Conservation (phyloP, 2,797 vertebrate species). For the Gila robusta region DNA sequence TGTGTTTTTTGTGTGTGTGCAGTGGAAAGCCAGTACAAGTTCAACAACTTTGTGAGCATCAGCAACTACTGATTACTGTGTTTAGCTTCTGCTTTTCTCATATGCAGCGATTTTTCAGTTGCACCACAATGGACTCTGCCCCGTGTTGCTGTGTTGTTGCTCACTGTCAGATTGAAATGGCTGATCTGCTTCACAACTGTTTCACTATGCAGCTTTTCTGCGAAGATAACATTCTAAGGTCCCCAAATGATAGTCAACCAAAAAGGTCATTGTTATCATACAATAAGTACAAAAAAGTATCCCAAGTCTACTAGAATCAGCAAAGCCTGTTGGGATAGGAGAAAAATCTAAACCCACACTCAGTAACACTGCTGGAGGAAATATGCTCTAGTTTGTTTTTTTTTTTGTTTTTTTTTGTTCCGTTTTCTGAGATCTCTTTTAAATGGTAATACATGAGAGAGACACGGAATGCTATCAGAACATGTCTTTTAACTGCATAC, state of each 20-base stretch:
- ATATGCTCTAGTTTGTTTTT: constrained; percentile 28
- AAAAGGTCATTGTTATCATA: constrained; percentile 34
- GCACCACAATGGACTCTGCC: neutral
- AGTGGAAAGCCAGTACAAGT: constrained; percentile 21
- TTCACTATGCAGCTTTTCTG: constrained; percentile 39
- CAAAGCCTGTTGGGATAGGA: constrained; percentile 14
- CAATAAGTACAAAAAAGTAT: constrained; percentile 16
- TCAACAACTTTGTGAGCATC: constrained; percentile 13
- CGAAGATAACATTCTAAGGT: constrained; percentile 27
- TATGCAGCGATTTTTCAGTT: constrained; percentile 2
- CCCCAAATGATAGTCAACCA: constrained; percentile 38
- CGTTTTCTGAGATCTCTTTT: constrained; percentile 38
- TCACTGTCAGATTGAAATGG: constrained; percentile 38
- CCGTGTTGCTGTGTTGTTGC: neutral
- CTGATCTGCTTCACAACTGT: constrained; percentile 23
- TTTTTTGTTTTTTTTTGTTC: constrained; percentile 9
- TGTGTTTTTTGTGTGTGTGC: neutral
- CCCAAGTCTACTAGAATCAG: constrained; percentile 25
- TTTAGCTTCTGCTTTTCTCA: constrained; percentile 26
- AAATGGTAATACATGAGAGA: constrained; percentile 56
- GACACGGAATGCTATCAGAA: constrained; percentile 50
- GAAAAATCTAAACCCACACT: constrained; percentile 26
- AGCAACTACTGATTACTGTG: constrained; percentile 28
- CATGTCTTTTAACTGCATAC: constrained; percentile 51
- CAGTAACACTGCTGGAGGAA: constrained; percentile 7